phyloP scores from a whole-genome alignment of 2,113 vertebrate species.

The Mystacornis crossleyi region DNA sequence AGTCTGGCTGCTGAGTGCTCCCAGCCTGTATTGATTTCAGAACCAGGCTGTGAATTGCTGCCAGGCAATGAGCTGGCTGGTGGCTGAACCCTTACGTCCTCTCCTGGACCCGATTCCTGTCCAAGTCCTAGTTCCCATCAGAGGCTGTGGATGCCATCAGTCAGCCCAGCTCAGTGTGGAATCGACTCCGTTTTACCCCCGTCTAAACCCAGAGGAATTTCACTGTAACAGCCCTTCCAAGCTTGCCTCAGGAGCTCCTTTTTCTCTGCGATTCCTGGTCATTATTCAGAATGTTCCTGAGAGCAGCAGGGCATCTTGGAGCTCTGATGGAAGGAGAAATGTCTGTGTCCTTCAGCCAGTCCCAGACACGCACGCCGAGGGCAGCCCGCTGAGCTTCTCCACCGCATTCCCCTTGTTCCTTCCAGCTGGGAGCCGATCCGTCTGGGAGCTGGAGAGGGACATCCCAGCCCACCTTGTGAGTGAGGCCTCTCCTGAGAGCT shows the following conservation, averaged over 20 bases:
- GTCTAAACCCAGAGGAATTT: neutral
- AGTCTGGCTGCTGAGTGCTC: constrained; percentile 14
- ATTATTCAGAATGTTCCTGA: neutral
- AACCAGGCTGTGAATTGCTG: constrained; percentile 16
- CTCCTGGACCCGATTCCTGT: neutral
- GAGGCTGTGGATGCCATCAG: neutral
- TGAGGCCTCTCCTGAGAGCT: neutral
- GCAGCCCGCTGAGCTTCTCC: neutral
- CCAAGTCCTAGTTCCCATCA: neutral
- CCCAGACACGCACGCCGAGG: neutral
- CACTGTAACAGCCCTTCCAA: neutral
- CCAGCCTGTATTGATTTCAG: constrained; percentile 39
- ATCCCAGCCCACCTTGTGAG: neutral
- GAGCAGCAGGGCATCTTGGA: neutral
- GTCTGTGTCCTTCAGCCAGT: neutral
- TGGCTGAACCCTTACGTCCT: neutral
- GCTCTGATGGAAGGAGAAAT: neutral
- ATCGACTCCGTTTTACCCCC: fast-evolving
- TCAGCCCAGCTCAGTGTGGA: neutral
- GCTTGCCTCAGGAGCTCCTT: neutral
- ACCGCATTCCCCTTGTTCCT: fast-evolving
- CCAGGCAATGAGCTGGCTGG: constrained; percentile 13
- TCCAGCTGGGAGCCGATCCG: neutral
- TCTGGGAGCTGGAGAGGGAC: neutral
- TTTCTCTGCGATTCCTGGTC: neutral